phyloP scores from a whole-genome alignment of 1,140 invertebrate genomes.

The Conus ventricosus region DNA sequence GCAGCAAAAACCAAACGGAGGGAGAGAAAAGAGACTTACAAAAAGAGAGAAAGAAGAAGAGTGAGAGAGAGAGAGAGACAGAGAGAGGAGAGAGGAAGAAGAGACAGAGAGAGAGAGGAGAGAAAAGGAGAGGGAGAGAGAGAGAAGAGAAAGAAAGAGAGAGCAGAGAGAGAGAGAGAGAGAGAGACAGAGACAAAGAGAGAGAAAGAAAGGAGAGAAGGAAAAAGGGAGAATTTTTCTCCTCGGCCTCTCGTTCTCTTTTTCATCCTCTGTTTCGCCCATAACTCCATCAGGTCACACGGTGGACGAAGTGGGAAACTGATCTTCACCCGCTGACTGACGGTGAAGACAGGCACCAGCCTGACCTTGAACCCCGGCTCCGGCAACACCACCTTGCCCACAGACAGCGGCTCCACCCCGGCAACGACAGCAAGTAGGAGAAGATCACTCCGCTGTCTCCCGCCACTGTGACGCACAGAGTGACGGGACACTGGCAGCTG shows the following conservation, averaged over 20 bases:
- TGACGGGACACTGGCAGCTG: slow-evolving; percentile 61
- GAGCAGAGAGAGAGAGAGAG: too few relatives aligned
- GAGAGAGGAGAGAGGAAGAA: too few relatives aligned
- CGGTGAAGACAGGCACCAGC: slow-evolving; percentile 69
- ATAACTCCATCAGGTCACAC: background rate
- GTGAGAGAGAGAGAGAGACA: background rate
- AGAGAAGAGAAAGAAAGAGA: too few relatives aligned
- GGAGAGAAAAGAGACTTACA: background rate
- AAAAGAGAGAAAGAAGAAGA: background rate
- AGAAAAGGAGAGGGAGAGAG: too few relatives aligned
- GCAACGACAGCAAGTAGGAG: slow-evolving; percentile 59
- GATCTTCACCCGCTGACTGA: slow-evolving; percentile 70
- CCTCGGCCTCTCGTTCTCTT: too few relatives aligned
- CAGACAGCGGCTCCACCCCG: slow-evolving; percentile 54
- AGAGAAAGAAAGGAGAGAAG: too few relatives aligned
- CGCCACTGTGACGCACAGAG: slow-evolving; percentile 57
- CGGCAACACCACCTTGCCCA: slow-evolving; percentile 58
- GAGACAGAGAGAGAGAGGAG: too few relatives aligned
- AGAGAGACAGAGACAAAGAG: too few relatives aligned
- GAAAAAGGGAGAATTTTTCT: too few relatives aligned
- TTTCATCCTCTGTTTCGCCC: too few relatives aligned
- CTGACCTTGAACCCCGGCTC: slow-evolving; percentile 44
- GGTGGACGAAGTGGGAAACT: slow-evolving; percentile 56
- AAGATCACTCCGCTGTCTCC: slow-evolving; percentile 55
- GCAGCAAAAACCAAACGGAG: background rate